A percentile compares a stretch with the other conserved stretches of the same genome.
These are phyloP conservation scores for Lamprologus sp. DNA, from an alignment of 2,113 vertebrate species.

Conservation along the genomic window DNA sequence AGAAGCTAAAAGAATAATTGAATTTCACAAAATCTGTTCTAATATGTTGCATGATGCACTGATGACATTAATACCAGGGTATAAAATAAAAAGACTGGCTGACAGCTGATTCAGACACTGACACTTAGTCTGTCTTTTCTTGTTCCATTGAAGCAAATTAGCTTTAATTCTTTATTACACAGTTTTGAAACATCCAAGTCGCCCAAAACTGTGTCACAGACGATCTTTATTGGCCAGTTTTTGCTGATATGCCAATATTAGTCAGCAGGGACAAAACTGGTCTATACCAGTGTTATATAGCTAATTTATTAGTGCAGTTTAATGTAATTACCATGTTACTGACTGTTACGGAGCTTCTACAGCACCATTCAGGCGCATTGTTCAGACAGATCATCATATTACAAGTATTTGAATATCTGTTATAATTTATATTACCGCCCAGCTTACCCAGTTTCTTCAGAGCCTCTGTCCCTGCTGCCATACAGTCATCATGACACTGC, in stretches of 20 bases:
- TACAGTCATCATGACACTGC: conserved; percentile 66
- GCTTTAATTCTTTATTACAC: background rate
- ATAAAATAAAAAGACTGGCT: background rate
- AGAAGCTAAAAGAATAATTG: background rate
- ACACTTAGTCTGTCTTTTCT: background rate
- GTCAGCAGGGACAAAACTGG: background rate
- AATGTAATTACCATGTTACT: background rate
- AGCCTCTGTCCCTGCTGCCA: conserved; percentile 31
- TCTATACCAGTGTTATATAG: background rate
- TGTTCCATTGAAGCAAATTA: background rate
- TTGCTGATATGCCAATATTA: background rate
- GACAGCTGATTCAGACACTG: background rate
- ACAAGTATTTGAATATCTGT: background rate
- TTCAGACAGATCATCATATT: background rate
- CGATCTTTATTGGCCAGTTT: too few relatives aligned
- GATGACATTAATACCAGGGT: background rate
- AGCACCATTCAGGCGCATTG: background rate
- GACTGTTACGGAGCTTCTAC: background rate
- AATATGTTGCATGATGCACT: background rate
- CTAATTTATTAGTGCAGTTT: background rate
- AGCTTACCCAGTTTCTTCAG: conserved; percentile 46
- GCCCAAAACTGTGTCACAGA: background rate
- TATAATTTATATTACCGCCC: background rate
- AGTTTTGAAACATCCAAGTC: background rate
- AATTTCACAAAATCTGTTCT: background rate